phyloP scores from a whole-genome alignment of 2,113 vertebrate genomes.

The Laticauda colubrina region DNA sequence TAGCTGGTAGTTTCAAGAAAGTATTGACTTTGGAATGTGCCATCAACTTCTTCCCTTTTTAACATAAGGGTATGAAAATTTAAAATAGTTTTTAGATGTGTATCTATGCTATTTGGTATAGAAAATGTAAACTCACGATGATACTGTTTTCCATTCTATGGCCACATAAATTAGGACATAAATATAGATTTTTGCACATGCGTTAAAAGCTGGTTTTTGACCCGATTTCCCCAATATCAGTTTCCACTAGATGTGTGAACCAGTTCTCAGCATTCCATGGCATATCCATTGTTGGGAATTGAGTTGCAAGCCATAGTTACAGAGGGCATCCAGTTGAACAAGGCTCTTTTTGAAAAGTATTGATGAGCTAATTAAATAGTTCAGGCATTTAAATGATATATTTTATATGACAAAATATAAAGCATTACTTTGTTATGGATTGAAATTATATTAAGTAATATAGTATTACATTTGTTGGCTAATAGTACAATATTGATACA shows the following conservation, averaged over 20 bases:
- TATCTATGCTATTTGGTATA: background rate
- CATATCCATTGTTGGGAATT: background rate
- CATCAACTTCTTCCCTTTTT: background rate
- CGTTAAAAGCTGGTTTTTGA: background rate
- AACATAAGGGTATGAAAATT: background rate
- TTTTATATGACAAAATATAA: background rate
- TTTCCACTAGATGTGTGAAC: background rate
- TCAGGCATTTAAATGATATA: background rate
- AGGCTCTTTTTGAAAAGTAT: background rate
- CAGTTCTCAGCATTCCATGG: background rate
- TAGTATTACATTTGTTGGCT: accelerated
- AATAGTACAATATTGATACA: background rate
- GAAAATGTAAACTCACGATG: background rate
- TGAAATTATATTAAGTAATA: background rate
- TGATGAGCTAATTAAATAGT: background rate
- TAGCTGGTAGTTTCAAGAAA: background rate
- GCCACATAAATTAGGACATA: background rate
- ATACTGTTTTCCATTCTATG: background rate
- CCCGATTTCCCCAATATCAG: background rate
- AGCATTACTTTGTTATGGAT: background rate
- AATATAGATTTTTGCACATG: background rate
- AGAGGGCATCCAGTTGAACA: background rate
- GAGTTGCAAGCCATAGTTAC: background rate
- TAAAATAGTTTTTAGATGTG: background rate
- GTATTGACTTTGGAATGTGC: background rate